Evolutionary conservation across 2,113 vertebrate species (phyloP).

Genomic region (Acrocephalus arundinaceus): DNA sequence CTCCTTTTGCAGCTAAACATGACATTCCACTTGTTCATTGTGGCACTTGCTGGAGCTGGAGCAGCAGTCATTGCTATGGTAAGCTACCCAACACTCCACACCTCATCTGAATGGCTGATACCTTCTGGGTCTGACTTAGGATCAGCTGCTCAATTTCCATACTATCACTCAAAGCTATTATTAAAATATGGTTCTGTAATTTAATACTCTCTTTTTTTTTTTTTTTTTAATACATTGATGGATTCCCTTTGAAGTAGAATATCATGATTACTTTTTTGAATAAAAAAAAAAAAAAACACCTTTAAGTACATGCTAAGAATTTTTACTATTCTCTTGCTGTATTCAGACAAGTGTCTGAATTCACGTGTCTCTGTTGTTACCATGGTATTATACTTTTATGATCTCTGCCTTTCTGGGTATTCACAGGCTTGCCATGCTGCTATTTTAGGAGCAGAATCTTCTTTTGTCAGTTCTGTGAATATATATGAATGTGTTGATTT

Average conservation of each 20-base stretch:
- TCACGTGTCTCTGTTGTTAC: neutral
- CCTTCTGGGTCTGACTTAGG: neutral
- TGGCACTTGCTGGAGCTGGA: conserved; percentile 95
- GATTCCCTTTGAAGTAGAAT: neutral
- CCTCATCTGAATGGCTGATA: neutral
- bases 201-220: neutral
- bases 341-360: neutral
- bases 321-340: neutral
- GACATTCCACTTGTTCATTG: conserved; percentile 98
- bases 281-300: neutral
- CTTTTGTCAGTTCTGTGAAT: neutral
- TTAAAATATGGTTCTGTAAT: neutral
- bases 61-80: conserved; percentile 98
- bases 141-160: neutral
- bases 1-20: conserved; percentile 86
- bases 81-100: conserved; percentile 32
- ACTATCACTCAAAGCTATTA: neutral
- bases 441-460: neutral
- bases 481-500: neutral
- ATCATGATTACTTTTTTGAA: neutral
- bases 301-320: neutral
- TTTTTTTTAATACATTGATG: neutral
- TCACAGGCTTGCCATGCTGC: neutral
- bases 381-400: neutral
- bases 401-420: neutral